These are phyloP conservation scores for Oryzias sinensis DNA, from an alignment of 2,797 vertebrate genomes.

Conservation along the genomic window DNA sequence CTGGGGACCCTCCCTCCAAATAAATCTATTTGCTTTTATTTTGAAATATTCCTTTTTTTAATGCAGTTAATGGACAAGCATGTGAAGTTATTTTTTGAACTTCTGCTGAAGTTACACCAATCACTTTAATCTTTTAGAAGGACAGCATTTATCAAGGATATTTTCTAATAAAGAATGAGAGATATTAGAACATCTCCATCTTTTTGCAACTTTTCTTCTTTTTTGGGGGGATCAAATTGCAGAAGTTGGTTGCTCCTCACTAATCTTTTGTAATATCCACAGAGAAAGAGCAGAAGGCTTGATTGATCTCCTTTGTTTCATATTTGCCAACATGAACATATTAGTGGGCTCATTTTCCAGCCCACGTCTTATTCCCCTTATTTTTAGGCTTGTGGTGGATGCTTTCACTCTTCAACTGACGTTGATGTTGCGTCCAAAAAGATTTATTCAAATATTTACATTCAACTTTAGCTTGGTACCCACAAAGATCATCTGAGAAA, in stretches of 20 bases:
- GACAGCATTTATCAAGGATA: too few relatives aligned
- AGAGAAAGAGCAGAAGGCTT: constrained; percentile 39
- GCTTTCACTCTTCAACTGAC: constrained; percentile 61
- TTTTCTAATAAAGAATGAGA: too few relatives aligned
- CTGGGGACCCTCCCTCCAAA: too few relatives aligned
- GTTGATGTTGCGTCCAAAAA: constrained; percentile 67
- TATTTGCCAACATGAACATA: constrained; percentile 64
- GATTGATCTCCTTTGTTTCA: constrained; percentile 58
- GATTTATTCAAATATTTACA: constrained; percentile 70
- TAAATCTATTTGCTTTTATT: too few relatives aligned
- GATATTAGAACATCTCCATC: constrained; percentile 18
- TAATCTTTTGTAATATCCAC: constrained; percentile 39
- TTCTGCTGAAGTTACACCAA: too few relatives aligned
- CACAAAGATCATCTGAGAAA: constrained; percentile 60
- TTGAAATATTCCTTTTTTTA: too few relatives aligned
- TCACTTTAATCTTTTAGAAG: too few relatives aligned
- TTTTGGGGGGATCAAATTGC: constrained; percentile 30
- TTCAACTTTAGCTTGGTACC: constrained; percentile 66
- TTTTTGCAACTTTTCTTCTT: constrained; percentile 47
- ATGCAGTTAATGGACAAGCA: too few relatives aligned
- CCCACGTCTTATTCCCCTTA: constrained; percentile 37
- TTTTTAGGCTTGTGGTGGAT: constrained; percentile 57
- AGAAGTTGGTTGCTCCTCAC: constrained; percentile 27
- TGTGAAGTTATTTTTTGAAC: too few relatives aligned
- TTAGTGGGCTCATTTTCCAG: constrained; percentile 66